Percentiles rank a stretch among this genome's conserved stretches.
phyloP scores from a whole-genome alignment of 30 jellyfish, hydroid and myxozoan species.

The Haliclystus octoradiatus region DNA sequence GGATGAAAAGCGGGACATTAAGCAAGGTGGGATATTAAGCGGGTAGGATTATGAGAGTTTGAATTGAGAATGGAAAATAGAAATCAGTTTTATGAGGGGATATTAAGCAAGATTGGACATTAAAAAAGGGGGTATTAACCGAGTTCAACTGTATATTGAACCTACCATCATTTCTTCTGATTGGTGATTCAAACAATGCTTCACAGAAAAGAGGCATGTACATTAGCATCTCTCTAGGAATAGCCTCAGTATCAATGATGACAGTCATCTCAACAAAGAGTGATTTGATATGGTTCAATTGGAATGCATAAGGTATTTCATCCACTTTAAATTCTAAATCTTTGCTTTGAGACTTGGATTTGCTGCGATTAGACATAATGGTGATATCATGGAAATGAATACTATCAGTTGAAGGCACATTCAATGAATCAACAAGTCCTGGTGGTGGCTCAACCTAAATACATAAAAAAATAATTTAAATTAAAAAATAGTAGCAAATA shows the following conservation, averaged over 20 bases:
- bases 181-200: constrained; percentile 81
- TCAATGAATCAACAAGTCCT: constrained; percentile 44
- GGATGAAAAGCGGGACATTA: too few relatives aligned
- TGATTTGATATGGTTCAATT: constrained; percentile 50
- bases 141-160: not conserved
- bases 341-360: constrained; percentile 15
- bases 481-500: too few relatives aligned
- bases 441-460: constrained; percentile 73
- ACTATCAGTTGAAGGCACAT: constrained; percentile 81
- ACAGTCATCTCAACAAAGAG: constrained; percentile 11
- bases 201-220: constrained; percentile 78
- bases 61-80: too few relatives aligned
- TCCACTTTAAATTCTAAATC: constrained; percentile 27
- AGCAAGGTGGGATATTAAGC: too few relatives aligned
- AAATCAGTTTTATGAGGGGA: too few relatives aligned
- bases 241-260: constrained; percentile 41
- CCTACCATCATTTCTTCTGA: constrained; percentile 76
- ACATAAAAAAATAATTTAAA: not conserved
- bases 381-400: constrained; percentile 46
- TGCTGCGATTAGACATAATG: constrained; percentile 21
- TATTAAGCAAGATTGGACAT: too few relatives aligned
- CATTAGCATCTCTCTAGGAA: constrained; percentile 60
- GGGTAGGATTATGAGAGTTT: too few relatives aligned
- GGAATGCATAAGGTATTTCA: constrained; percentile 74
- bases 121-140: too few relatives aligned